Base-by-base conservation (phyloP, 2,113 vertebrate species). In the Zapus hudsonius region DNA sequence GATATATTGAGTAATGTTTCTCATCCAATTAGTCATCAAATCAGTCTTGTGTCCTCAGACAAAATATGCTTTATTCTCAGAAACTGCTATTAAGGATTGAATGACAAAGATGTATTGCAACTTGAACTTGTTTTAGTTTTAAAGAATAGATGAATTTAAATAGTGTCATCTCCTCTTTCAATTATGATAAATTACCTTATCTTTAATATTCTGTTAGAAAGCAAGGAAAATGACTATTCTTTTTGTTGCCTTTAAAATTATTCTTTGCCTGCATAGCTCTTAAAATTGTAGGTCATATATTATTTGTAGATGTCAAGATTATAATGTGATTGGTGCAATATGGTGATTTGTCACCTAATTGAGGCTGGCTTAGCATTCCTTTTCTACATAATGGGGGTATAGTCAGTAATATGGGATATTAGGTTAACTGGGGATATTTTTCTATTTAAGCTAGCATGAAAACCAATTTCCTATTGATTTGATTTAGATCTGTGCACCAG, bases 351-450 rank as follows among this genome's bases (percentile, higher is more conserved):
- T 90, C 89, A 95, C 69, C 63, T 95, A 88, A 83, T 61, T 91
- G 93, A 96, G 72, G 36, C 19, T 92, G 93, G 42, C 44, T 92
- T 66, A 90, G 72, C 72, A 72, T 95, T 94, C 61, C 82, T 96
- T 92, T 95, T 96, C 96, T 93, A 94, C 70, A 66, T 97, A 96
- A 95, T 72, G 52, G 63, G 89, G 17, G 27, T 84, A n/a, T 69
- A 95, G 91, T 94, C 94, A 96, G 92, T 95, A 95, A 95, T 73
- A 87, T 87, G 89, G 94, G 57, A 82, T 79, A 67, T 89, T 96
- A 93, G 87, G 94, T 97, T 97, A 96, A 97, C 87, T 19, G 83
- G 84, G 91, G 69, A 67, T 3, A 92, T 95, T 96, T 96, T 95
- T 95, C 83, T 84, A 13, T 97, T 96, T 84, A 93, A 76, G 38